Percentiles rank a stretch among this genome's conserved stretches.
phyloP scores from a whole-genome alignment of 2,113 vertebrate genomes.

The Accipiter virgatus region DNA sequence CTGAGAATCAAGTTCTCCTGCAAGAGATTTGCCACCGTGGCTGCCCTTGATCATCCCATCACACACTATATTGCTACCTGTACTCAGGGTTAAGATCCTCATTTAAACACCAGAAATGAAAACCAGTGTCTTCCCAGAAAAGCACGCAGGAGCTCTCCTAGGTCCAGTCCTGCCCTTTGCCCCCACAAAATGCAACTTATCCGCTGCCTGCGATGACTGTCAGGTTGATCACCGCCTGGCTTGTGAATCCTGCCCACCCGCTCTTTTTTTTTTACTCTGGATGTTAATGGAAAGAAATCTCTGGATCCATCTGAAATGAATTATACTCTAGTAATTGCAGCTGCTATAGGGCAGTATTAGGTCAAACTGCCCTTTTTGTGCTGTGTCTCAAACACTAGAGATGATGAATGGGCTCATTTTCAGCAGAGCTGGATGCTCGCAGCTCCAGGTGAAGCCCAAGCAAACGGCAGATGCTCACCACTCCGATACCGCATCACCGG shows the following conservation, averaged over 20 bases:
- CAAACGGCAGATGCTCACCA: background rate
- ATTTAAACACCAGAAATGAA: background rate
- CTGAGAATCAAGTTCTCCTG: background rate
- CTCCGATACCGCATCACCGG: accelerated
- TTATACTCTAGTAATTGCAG: constrained; percentile 54
- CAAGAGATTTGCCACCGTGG: background rate
- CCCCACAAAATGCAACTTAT: background rate
- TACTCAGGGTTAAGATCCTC: background rate
- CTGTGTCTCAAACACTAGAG: background rate
- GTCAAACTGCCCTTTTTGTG: constrained; percentile 60
- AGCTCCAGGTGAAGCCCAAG: constrained; percentile 33
- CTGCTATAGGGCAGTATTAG: constrained; percentile 43
- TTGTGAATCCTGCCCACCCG: background rate
- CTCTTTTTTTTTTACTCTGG: background rate
- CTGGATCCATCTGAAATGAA: constrained; percentile 53
- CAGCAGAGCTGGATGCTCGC: background rate
- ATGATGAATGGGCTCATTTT: constrained; percentile 62
- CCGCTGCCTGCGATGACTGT: background rate
- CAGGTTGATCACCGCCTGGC: background rate
- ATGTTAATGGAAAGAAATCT: constrained; percentile 35
- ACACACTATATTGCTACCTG: background rate
- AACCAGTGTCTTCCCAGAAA: background rate
- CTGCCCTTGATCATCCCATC: background rate
- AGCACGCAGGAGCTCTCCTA: background rate
- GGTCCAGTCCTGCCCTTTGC: background rate